Evolutionary conservation across 2,797 vertebrate genomes (phyloP), one percentile per base, ranked within the genome.

Genomic region (Sebastiscus tertius): DNA sequence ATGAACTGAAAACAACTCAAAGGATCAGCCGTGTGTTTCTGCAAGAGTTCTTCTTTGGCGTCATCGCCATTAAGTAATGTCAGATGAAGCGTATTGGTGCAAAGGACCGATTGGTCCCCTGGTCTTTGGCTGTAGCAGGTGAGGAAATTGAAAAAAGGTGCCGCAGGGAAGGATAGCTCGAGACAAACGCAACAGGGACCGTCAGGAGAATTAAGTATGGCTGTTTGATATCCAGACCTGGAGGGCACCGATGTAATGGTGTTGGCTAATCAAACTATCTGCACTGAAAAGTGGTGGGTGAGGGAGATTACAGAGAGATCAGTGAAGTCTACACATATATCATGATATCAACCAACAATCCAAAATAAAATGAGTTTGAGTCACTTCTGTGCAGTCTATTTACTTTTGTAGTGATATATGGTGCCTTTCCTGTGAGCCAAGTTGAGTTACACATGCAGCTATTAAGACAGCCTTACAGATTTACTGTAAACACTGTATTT

Each of bases 1-100:
- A 72, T 87, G 84, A 93, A 94, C 86, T 89, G 86, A 94, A 93
- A 94, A 94, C 89, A 95, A 93, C 87, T 88, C 73, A 54, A 87
- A 36, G 84, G 85, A 94, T 94, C 90, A 91, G 89, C 71, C 62
- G 70, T 62, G 89, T 87, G 88, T 94, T 93, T 92, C 89, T 91
- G 76, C 74, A 87, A 92, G 85, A 88, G 85, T 83, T 87, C 80
- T 71, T 85, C 88, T 91, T 92, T 91, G 94, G 93, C 94, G 93
- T 96, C 94, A 95, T 89, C 83, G 74, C 61, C 88, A 91, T 94
- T 94, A 95, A 95, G 88, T 91, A 92, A 93, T 91, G 89, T 83
- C 95, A 95, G 94, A 93, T 95, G 92, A 94, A 87, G 80, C 67
- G 64, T 76, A 76, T 31, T 54, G 60, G 79, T 75, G 65, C 70